Conservation (phyloP, 2,888 invertebrate genomes). For the Actias luna region DNA sequence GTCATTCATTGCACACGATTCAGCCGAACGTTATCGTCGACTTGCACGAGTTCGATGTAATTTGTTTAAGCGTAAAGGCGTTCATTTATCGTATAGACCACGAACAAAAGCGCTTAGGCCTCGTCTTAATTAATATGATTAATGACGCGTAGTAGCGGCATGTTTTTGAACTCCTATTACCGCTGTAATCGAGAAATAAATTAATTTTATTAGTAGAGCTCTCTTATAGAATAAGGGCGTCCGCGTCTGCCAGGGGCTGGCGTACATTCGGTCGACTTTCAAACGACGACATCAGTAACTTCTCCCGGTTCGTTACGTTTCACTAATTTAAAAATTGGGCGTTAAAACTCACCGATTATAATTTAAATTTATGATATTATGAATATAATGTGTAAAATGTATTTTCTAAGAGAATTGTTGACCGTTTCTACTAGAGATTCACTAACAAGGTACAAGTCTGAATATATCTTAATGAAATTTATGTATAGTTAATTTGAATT, state of each 20-base stretch:
- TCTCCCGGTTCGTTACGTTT: conserved; percentile 66
- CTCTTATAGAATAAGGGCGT: conserved; percentile 71
- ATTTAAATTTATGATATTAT: conserved; percentile 73
- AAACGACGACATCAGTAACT: conserved; percentile 49
- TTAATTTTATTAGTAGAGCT: conserved; percentile 79
- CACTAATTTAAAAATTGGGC: conserved; percentile 75
- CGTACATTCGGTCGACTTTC: conserved; percentile 35
- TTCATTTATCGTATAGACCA: conserved; percentile 65
- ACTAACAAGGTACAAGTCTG: conserved; percentile 60
- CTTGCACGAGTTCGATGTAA: conserved; percentile 53
- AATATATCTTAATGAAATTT: conserved; percentile 42
- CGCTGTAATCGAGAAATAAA: conserved; percentile 79
- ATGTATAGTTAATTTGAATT: conserved; percentile 39
- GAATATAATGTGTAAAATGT: conserved; percentile 52
- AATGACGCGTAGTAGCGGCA: conserved; percentile 69
- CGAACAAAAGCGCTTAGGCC: conserved; percentile 74
- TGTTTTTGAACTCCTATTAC: conserved; percentile 72
- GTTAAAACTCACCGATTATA: conserved; percentile 75
- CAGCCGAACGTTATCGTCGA: conserved; percentile 42
- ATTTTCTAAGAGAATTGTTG: conserved; percentile 48
- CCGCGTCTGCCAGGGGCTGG: conserved; percentile 36
- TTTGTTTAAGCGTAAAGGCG: conserved; percentile 51
- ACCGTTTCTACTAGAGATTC: conserved; percentile 50
- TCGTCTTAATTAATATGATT: conserved; percentile 81
- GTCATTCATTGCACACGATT: conserved; percentile 38